These are phyloP conservation scores for Petroica traversi DNA, from an alignment of 2,113 vertebrate genomes.

Conservation along the genomic window DNA sequence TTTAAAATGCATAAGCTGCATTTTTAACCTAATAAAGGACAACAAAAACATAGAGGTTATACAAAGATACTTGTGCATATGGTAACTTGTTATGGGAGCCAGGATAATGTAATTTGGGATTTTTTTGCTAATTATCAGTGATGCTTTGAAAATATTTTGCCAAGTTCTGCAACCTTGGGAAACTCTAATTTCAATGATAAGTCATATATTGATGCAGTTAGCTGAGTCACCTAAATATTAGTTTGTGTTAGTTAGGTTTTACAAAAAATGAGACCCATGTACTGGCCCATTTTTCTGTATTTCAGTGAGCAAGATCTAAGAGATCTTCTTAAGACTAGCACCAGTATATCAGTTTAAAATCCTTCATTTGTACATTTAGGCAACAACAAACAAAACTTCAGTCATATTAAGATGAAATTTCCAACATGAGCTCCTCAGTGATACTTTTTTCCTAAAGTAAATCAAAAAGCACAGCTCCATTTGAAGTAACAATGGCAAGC, in stretches of 20 bases:
- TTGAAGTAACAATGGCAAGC: neutral
- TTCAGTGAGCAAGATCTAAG: neutral
- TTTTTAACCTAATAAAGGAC: conserved; percentile 7
- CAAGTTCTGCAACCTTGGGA: neutral
- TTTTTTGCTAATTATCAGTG: neutral
- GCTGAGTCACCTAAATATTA: neutral
- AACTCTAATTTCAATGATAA: neutral
- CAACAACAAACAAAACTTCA: neutral
- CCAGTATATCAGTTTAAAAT: neutral
- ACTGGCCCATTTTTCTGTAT: neutral
- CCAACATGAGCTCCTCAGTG: neutral
- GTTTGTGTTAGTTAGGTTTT: neutral
- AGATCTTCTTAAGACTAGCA: neutral
- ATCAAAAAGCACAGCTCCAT: neutral
- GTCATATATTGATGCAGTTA: neutral
- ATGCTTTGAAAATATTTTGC: neutral
- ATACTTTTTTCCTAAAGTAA: neutral
- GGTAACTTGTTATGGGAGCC: neutral
- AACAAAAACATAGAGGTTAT: neutral
- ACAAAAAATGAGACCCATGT: neutral
- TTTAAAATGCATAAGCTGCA: neutral
- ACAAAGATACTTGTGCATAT: neutral
- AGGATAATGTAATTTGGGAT: neutral
- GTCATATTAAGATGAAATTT: neutral
- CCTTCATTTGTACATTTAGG: neutral